Percentiles rank a stretch among this genome's conserved stretches.
phyloP scores from a whole-genome alignment of 92 coral and sea anemone genomes.

The Pocillopora meandrina region DNA sequence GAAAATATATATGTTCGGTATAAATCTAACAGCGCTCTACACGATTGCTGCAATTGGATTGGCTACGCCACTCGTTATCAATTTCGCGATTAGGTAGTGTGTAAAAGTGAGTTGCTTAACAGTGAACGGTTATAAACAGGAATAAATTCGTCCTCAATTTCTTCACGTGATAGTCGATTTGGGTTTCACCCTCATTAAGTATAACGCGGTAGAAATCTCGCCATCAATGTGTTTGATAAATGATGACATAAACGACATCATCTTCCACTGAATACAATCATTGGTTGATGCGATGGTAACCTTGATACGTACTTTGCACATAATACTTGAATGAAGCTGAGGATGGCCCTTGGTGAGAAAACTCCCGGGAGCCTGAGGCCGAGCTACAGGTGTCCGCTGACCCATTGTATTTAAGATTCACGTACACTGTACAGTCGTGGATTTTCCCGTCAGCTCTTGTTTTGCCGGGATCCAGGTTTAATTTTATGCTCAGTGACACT shows the following conservation, averaged over 20 bases:
- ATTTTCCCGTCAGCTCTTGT: constrained; percentile 43
- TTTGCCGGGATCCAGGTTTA: constrained; percentile 7
- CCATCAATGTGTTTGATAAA: too few relatives aligned
- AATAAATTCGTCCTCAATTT: too few relatives aligned
- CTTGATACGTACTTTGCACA: constrained; percentile 17
- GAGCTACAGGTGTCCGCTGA: constrained; percentile 51
- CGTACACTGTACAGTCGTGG: constrained; percentile 42
- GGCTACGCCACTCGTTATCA: too few relatives aligned
- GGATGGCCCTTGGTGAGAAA: constrained; percentile 28
- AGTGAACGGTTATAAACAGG: too few relatives aligned
- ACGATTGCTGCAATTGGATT: too few relatives aligned
- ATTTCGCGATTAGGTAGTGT: too few relatives aligned
- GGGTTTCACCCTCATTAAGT: too few relatives aligned
- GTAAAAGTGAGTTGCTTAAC: too few relatives aligned
- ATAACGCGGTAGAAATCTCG: too few relatives aligned
- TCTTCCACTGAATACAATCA: neutral
- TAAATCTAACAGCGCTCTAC: too few relatives aligned
- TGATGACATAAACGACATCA: neutral
- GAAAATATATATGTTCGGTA: too few relatives aligned
- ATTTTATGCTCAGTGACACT: constrained; percentile 27
- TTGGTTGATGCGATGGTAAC: neutral
- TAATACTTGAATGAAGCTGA: constrained; percentile 42
- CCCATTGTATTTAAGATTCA: constrained; percentile 54
- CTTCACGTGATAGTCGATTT: too few relatives aligned
- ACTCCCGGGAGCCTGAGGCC: constrained; percentile 48